phyloP scores from a whole-genome alignment of 1,140 invertebrate species.

The Trypoxylus dichotomus region DNA sequence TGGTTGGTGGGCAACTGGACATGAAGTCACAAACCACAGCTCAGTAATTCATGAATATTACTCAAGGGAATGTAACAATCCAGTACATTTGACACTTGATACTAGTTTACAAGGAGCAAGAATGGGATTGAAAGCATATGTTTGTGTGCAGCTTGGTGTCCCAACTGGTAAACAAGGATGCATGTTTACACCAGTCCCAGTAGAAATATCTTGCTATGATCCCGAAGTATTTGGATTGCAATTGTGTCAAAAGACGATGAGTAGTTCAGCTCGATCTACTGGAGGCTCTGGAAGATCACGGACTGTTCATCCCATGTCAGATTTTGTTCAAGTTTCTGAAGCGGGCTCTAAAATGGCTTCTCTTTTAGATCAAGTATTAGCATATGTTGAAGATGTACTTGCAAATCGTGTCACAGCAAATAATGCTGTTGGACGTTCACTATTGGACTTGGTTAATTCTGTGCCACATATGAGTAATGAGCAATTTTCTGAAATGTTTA shows the following conservation, averaged over 20 bases:
- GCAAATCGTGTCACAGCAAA: conserved; percentile 73
- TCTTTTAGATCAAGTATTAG: conserved; percentile 78
- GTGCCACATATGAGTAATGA: conserved; percentile 87
- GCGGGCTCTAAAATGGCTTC: conserved; percentile 75
- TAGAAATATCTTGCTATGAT: conserved; percentile 83
- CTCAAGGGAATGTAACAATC: conserved; percentile 87
- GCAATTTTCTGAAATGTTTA: conserved; percentile 93
- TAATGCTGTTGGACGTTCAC: conserved; percentile 79
- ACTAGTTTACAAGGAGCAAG: conserved; percentile 79
- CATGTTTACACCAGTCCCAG: conserved; percentile 93
- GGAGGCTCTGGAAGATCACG: conserved; percentile 55
- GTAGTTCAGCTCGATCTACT: conserved; percentile 45
- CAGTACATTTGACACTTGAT: conserved; percentile 93
- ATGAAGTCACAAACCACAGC: conserved; percentile 94
- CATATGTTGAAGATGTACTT: conserved; percentile 87
- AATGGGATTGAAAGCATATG: conserved; percentile 91
- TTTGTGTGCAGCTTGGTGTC: conserved; percentile 63
- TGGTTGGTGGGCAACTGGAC: conserved; percentile 97
- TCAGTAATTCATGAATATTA: conserved; percentile 98
- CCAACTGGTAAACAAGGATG: conserved; percentile 81
- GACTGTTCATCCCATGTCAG: conserved; percentile 78
- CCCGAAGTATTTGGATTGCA: conserved; percentile 85
- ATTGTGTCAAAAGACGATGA: conserved; percentile 74
- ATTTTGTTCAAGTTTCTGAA: conserved; percentile 77
- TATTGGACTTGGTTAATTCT: conserved; percentile 87